Percentiles rank a stretch among this genome's conserved stretches.
Conservation (phyloP, 2,888 invertebrate species). For the Drosophila meridionalis region DNA sequence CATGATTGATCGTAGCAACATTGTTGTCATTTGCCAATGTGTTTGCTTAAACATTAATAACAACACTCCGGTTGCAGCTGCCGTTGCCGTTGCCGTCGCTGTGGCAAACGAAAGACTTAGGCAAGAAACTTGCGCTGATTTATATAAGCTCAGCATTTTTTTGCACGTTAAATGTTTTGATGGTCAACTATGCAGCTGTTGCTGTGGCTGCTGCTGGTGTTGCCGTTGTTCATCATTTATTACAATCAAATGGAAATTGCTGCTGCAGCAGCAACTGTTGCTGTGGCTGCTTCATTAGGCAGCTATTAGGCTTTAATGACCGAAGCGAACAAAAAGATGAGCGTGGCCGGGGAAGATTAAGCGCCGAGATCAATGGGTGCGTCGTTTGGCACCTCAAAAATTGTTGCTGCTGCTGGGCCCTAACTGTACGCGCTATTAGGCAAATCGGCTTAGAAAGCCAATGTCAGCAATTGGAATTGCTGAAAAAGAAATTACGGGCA, state of each 20-base stretch:
- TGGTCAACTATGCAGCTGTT: constrained; percentile 14
- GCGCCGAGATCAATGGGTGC: constrained; percentile 21
- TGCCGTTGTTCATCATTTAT: constrained; percentile 48
- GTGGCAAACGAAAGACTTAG: constrained; percentile 65
- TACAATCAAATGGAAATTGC: constrained; percentile 59
- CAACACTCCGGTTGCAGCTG: constrained; percentile 29
- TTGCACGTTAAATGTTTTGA: constrained; percentile 42
- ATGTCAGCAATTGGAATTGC: constrained; percentile 51
- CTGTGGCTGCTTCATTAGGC: constrained; percentile 49
- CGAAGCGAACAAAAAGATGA: constrained; percentile 21
- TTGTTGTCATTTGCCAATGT: constrained; percentile 48
- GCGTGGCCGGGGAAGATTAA: background rate
- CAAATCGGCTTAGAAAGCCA: constrained; percentile 68
- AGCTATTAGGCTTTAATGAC: constrained; percentile 50
- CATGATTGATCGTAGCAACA: constrained; percentile 53
- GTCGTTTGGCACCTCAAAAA: constrained; percentile 38
- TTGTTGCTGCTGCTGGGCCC: constrained; percentile 10
- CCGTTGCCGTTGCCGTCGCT: constrained; percentile 13
- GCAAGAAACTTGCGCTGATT: constrained; percentile 76
- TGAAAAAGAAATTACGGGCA: constrained; percentile 54
- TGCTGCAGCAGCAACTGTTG: constrained; percentile 21
- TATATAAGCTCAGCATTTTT: constrained; percentile 13
- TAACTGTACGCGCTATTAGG: constrained; percentile 65
- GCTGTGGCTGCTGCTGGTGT: constrained; percentile 7
- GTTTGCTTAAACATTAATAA: constrained; percentile 57